Conservation (phyloP, 2,113 vertebrate species). For the Pseudopipra pipra region DNA sequence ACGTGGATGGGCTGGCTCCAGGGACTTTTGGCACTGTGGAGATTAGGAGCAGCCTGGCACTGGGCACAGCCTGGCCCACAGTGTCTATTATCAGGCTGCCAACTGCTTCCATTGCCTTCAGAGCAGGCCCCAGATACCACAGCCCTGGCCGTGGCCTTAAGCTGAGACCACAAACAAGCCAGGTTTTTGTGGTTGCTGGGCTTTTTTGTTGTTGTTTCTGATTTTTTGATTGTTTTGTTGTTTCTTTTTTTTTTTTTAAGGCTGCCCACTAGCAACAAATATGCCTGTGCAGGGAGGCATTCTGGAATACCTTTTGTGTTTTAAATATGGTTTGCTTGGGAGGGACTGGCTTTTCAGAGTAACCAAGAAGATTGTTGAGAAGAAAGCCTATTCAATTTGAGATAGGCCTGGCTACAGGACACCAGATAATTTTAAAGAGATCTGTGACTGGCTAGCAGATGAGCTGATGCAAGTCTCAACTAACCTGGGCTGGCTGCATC, state of each 20-base stretch:
- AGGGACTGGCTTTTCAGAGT: not conserved
- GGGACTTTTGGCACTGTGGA: not conserved
- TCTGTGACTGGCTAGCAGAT: not conserved
- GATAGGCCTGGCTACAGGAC: not conserved
- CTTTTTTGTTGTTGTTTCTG: not conserved
- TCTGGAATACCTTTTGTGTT: not conserved
- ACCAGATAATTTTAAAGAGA: not conserved
- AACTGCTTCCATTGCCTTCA: not conserved
- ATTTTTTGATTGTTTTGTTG: not conserved
- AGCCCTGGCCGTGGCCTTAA: not conserved
- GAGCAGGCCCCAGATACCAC: not conserved
- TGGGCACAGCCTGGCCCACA: not conserved
- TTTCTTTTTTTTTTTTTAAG: not conserved
- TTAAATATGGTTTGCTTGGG: not conserved
- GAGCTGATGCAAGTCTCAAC: not conserved
- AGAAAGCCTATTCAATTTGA: not conserved
- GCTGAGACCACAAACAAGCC: not conserved
- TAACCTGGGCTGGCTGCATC: not conserved
- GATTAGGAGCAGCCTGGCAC: not conserved
- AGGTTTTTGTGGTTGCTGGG: not conserved
- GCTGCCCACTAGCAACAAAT: not conserved
- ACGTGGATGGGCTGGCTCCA: not conserved
- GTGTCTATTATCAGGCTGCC: not conserved
- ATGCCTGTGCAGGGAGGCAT: rapidly evolving
- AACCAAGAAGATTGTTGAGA: not conserved